Percentiles rank a stretch among this genome's conserved stretches.
Conservation (phyloP, 1,140 invertebrate species). For the Ectropis grisescens region DNA sequence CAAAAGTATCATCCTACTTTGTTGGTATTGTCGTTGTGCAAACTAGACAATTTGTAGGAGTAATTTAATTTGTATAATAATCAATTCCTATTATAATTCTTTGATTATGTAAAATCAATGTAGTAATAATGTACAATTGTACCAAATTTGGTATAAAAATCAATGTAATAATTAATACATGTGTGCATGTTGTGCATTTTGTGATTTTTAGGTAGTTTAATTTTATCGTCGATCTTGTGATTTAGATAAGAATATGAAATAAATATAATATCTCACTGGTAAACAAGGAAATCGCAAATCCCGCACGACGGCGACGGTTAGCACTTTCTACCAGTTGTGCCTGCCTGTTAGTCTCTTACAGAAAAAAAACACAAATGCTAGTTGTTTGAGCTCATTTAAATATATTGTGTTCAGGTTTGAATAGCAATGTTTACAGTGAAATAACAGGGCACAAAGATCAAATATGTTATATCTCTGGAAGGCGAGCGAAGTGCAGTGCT, state of each 20-base stretch:
- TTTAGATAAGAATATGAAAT: constrained; percentile 60
- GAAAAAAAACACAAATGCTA: too few relatives aligned
- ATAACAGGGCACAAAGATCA: too few relatives aligned
- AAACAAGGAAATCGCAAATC: too few relatives aligned
- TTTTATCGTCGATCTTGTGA: constrained; percentile 67
- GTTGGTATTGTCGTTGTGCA: constrained; percentile 16
- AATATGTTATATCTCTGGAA: too few relatives aligned
- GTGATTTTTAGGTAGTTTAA: constrained; percentile 69
- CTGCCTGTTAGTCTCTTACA: too few relatives aligned
- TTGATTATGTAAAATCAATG: constrained; percentile 12
- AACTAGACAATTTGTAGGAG: constrained; percentile 42
- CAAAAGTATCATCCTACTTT: constrained; percentile 8
- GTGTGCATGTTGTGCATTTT: constrained; percentile 70
- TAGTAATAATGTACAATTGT: constrained; percentile 50
- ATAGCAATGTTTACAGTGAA: too few relatives aligned
- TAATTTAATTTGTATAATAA: constrained; percentile 35
- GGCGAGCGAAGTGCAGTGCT: too few relatives aligned
- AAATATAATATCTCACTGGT: too few relatives aligned
- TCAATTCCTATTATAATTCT: constrained; percentile 19
- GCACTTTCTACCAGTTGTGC: too few relatives aligned
- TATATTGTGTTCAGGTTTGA: too few relatives aligned
- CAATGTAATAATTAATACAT: constrained; percentile 61
- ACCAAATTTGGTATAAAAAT: constrained; percentile 60
- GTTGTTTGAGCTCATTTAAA: too few relatives aligned
- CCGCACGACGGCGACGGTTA: too few relatives aligned